phyloP scores from a whole-genome alignment of 2,113 vertebrate genomes.

The Malurus alboscapulatus region DNA sequence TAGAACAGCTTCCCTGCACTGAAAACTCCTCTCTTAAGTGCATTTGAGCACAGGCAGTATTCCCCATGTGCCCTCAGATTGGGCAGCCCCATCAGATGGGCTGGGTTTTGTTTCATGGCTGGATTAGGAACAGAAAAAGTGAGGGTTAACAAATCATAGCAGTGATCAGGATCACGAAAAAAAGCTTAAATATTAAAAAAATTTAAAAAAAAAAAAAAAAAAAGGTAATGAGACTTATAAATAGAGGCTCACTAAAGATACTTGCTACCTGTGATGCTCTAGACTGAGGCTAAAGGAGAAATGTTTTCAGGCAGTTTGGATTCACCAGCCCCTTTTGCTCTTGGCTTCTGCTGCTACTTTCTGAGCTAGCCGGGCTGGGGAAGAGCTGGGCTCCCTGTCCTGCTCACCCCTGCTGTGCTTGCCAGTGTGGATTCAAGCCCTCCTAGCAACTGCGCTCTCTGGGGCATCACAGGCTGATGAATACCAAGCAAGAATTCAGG shows the following conservation, averaged over 20 bases:
- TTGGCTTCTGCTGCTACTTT: background rate
- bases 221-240: background rate
- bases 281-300: background rate
- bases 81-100: background rate
- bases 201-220: background rate
- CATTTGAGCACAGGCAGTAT: background rate
- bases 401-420: accelerated
- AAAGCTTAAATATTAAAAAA: background rate
- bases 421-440: background rate
- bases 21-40: background rate
- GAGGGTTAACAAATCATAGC: background rate
- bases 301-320: background rate
- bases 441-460: background rate
- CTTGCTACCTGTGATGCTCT: background rate
- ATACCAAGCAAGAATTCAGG: background rate
- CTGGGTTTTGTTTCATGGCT: background rate
- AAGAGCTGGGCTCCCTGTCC: background rate
- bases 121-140: background rate
- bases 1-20: background rate
- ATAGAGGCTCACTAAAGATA: background rate
- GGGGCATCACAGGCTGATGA: background rate
- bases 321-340: background rate
- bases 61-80: background rate
- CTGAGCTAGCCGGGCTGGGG: background rate
- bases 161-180: background rate